Percentiles rank a stretch among this genome's conserved stretches.
These are phyloP conservation scores for Erpornis zantholeuca DNA, from an alignment of 2,113 vertebrate genomes.

Conservation along the genomic window DNA sequence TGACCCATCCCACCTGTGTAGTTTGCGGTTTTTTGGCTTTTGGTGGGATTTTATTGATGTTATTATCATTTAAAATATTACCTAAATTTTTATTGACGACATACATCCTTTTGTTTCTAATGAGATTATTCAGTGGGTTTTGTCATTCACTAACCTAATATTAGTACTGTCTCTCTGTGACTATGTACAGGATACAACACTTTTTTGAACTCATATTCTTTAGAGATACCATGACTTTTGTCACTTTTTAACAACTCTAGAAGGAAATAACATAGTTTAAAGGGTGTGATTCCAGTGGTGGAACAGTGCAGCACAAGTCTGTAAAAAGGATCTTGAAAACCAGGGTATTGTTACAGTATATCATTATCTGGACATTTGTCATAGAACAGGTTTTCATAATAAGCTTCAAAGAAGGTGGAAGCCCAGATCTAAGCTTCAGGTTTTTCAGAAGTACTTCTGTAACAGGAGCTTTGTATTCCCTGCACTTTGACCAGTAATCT, in stretches of 20 bases:
- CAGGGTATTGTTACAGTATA: slow-evolving; percentile 29
- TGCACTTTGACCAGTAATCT: slow-evolving; percentile 64
- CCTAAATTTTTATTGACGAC: background rate
- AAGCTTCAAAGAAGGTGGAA: slow-evolving; percentile 57
- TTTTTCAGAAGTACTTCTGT: slow-evolving; percentile 53
- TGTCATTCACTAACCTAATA: background rate
- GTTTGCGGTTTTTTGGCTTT: background rate
- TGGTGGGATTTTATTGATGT: background rate
- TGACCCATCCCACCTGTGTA: background rate
- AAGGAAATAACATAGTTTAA: slow-evolving; percentile 6
- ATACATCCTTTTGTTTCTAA: background rate
- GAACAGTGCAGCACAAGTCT: background rate
- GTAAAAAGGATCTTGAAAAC: slow-evolving; percentile 20
- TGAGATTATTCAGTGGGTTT: background rate
- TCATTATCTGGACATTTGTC: slow-evolving; percentile 65
- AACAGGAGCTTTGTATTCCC: slow-evolving; percentile 57
- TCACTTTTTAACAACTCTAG: slow-evolving; percentile 9
- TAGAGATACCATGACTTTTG: background rate
- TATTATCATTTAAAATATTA: background rate
- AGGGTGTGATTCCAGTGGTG: slow-evolving; percentile 6
- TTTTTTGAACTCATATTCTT: background rate
- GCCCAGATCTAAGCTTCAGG: slow-evolving; percentile 47
- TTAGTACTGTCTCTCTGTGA: background rate
- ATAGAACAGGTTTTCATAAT: slow-evolving; percentile 56
- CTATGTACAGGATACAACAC: background rate